phyloP scores from a whole-genome alignment of 2,888 invertebrate species.

The Lampropteryx suffumata region DNA sequence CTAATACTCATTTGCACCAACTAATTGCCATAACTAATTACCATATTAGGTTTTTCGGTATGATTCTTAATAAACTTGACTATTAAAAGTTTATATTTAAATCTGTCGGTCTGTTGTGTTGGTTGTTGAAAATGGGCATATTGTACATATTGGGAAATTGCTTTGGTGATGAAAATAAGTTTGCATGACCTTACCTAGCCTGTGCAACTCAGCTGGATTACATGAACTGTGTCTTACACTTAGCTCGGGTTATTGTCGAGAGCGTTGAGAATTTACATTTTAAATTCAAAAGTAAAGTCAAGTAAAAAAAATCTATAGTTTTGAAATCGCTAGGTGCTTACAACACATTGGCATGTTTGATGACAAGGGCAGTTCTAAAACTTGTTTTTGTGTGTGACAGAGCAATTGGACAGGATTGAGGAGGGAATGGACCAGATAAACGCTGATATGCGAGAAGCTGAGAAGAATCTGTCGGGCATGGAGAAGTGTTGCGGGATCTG shows the following conservation, averaged over 20 bases:
- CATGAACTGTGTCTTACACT: slow-evolving; percentile 70
- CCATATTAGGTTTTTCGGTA: too few relatives aligned
- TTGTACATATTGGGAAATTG: slow-evolving; percentile 51
- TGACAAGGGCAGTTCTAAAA: slow-evolving; percentile 59
- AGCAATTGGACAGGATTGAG: slow-evolving; percentile 99
- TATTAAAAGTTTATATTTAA: too few relatives aligned
- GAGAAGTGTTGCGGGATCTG: slow-evolving; percentile 99
- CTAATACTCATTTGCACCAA: slow-evolving; percentile 13
- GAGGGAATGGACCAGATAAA: slow-evolving; percentile 99
- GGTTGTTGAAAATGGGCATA: slow-evolving; percentile 11
- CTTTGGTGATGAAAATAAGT: slow-evolving; percentile 47
- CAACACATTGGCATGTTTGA: slow-evolving; percentile 48
- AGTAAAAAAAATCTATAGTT: slow-evolving; percentile 38
- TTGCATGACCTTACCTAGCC: slow-evolving; percentile 65
- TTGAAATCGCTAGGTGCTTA: slow-evolving; percentile 62
- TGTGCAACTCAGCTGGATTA: slow-evolving; percentile 45
- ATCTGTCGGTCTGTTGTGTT: not conserved
- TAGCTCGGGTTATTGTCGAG: slow-evolving; percentile 75
- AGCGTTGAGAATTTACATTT: slow-evolving; percentile 82
- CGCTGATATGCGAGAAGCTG: slow-evolving; percentile 99
- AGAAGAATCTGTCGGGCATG: slow-evolving; percentile 99
- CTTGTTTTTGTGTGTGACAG: slow-evolving; percentile 83
- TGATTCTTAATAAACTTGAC: too few relatives aligned
- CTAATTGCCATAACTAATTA: too few relatives aligned
- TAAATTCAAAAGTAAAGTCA: slow-evolving; percentile 38